Base-by-base conservation (phyloP, 2,113 vertebrate species). In the Sisor rabdophorus region DNA sequence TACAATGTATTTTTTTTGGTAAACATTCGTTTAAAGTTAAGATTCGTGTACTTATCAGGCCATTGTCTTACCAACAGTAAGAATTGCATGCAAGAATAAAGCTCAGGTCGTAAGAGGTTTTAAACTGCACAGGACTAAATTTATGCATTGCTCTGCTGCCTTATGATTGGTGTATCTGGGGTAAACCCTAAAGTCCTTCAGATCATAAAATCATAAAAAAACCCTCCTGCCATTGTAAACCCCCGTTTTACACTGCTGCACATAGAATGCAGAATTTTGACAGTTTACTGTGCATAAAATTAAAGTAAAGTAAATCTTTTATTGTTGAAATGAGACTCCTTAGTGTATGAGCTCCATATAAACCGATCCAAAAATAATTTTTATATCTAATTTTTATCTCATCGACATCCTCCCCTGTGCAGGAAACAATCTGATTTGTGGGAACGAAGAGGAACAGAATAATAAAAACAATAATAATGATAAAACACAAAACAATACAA, bases 351-450 rank as follows among this genome's bases (percentile, higher is more conserved):
- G 65, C 75, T 71, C 59, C 76, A 72, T 76, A 63, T 82, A 68
- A 68, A 68, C 50, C 28, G 32, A 74, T 53, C 59, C 24, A 36
- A 63, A 44, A 68, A 53, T 65, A 58, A 53, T 58, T 22, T 68
- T 24, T 55, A 10, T 75, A 73, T 40, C 71, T 75, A 59, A 47
- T 70, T 77, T 68, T 85, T 87, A 85, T 87, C 86, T 83, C 85
- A 71, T 89, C 78, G 75, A 83, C 82, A 84, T 88, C 77, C 78
- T 86, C 88, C 83, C 88, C 86, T 87, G 85, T 86, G 90, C 82
- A 80, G 85, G 87, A 87, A 90, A 89, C 89, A 91, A 91, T 92
- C 90, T 88, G 86, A 91, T 91, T 91, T 89, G 84, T 86, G 48
- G 79, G 65, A 81, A 73, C 61, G 50, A 52, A 80, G 84, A 84